phyloP scores from a whole-genome alignment of 2,888 invertebrate species.

The Eueremaeus valkanovi region DNA sequence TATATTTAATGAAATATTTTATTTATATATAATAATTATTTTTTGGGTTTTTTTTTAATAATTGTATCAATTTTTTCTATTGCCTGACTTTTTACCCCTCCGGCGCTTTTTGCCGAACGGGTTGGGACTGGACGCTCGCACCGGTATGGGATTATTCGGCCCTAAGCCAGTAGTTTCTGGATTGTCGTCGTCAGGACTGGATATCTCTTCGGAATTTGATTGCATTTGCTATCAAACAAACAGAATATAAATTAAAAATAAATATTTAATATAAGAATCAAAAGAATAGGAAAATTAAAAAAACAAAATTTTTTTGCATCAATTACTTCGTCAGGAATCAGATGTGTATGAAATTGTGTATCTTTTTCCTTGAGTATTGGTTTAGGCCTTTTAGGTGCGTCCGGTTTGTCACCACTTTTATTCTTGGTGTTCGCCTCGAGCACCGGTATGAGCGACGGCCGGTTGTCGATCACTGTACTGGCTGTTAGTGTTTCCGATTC shows the following conservation, averaged over 20 bases:
- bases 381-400: not conserved
- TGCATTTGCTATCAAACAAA: slow-evolving; percentile 2
- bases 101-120: slow-evolving; percentile 37
- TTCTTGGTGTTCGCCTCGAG: not conserved
- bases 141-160: slow-evolving; percentile 31
- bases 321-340: slow-evolving; percentile 21
- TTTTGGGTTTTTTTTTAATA: too few relatives aligned
- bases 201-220: slow-evolving; percentile 19
- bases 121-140: slow-evolving; percentile 33
- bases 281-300: too few relatives aligned
- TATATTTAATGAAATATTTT: too few relatives aligned
- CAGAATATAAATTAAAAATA: too few relatives aligned
- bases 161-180: not conserved
- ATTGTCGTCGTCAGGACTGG: slow-evolving; percentile 25
- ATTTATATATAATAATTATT: too few relatives aligned
- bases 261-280: too few relatives aligned
- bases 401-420: not conserved
- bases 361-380: slow-evolving; percentile 16
- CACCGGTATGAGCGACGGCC: not conserved
- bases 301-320: too few relatives aligned
- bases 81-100: not conserved
- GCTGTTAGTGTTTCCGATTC: not conserved
- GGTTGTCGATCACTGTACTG: not conserved
- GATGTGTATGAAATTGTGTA: not conserved
- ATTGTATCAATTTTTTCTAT: not conserved